Base-by-base conservation (phyloP, 2,113 vertebrate genomes). In the Australoheros scitulus region DNA sequence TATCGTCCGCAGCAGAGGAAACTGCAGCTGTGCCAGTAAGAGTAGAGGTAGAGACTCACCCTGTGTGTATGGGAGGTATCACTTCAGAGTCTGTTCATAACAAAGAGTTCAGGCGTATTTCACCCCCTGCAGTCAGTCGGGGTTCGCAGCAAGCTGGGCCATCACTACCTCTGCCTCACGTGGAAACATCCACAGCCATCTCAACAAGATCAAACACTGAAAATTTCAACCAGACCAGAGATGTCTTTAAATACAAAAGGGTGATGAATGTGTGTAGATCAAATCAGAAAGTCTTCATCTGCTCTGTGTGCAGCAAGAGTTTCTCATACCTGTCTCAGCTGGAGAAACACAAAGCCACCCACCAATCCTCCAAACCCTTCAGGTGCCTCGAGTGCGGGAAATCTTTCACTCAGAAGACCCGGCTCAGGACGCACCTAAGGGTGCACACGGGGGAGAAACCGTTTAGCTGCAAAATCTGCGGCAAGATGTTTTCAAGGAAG, bases 391-490 rank as follows among this genome's bases (percentile, higher is more conserved):
- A 94, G 36, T 94, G 94, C 3, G 94, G 94, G 7, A 94, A 94
- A 34, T 91, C 79, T 3, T 94, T 94, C 70, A 94, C 93, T 3
- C 93, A 94, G 82, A 93, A 93, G 79, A 91, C 87, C 3, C 88
- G 93, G 10, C 81, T 94, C 3, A 92, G 91, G 32, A 92, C 93
- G 3, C 94, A 94, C 84, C 94, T 92, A 13, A 92, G 94, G 1
- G 94, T 94, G 41, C 94, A 94, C 93, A 94, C 94, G 5, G 94
- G 94, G 2, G 94, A 93, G 84, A 86, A 88, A 56, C 94, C 94
- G 0, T 94, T 87, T n/a, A 92, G 94, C 36, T 94, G 94, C 26
- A 83, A 77, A 8, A 88, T 91, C 76, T 94, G 94, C 11, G 91
- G 93, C 24, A 94, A 94, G 82, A 87, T 72, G 93, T 94, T 94